Conservation (phyloP, 1,140 invertebrate species). For the Heliconius congener region DNA sequence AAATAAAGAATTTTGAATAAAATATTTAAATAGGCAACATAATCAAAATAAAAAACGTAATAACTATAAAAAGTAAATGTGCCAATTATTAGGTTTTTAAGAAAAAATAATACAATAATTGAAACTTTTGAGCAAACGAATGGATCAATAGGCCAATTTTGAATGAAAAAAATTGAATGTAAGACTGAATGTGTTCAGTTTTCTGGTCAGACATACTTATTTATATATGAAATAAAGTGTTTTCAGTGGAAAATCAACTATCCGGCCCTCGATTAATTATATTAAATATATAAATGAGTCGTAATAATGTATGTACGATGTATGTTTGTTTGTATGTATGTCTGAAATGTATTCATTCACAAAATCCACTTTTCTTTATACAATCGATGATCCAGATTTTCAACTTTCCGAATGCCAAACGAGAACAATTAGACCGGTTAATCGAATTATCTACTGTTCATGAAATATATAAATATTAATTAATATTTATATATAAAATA, state of each 20-base stretch:
- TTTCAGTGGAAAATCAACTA: background rate
- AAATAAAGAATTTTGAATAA: no score
- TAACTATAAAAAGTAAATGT: background rate
- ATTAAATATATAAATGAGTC: no score
- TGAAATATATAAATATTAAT: background rate
- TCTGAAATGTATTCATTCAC: no score
- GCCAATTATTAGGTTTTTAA: constrained; percentile 12
- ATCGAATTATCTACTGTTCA: no score
- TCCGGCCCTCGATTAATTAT: background rate
- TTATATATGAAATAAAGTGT: background rate
- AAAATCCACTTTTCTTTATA: no score
- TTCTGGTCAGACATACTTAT: constrained; percentile 21
- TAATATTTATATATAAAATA: background rate
- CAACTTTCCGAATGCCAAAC: no score
- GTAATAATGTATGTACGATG: no score
- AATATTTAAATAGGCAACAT: no score
- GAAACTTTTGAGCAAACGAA: background rate
- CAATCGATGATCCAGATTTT: no score
- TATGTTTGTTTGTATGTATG: no score
- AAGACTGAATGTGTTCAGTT: constrained; percentile 27
- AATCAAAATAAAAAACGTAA: no score
- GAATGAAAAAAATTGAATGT: background rate
- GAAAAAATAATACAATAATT: background rate
- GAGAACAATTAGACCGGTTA: no score
- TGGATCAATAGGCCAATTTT: background rate